A percentile compares a stretch with the other conserved stretches of the same genome.
These are phyloP conservation scores for Tachina grossa DNA, from an alignment of 2,888 invertebrate genomes.

Conservation along the genomic window DNA sequence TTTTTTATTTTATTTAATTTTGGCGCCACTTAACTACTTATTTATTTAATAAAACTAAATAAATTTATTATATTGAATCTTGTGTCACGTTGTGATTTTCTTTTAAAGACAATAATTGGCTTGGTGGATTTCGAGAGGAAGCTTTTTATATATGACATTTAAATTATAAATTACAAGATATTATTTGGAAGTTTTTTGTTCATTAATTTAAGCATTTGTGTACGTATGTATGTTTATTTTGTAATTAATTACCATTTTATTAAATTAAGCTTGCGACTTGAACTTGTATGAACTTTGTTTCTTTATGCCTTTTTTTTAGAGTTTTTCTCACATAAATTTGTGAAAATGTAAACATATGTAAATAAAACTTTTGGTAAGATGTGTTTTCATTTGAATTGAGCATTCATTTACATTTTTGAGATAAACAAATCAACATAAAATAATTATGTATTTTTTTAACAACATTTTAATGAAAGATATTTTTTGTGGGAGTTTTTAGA, in stretches of 20 bases:
- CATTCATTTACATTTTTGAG: constrained; percentile 20
- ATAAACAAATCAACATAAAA: constrained; percentile 12
- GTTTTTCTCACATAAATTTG: constrained; percentile 65
- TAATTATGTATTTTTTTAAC: constrained; percentile 5
- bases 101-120: constrained; percentile 41
- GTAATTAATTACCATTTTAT: constrained; percentile 51
- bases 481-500: neutral
- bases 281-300: constrained; percentile 63
- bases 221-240: neutral
- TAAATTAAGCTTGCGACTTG: constrained; percentile 64
- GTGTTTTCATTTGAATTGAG: constrained; percentile 12
- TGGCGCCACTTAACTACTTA: constrained; percentile 64
- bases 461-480: neutral
- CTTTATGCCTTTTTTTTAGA: neutral
- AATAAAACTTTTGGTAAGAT: constrained; percentile 18
- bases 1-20: constrained; percentile 59
- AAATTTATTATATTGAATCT: constrained; percentile 30
- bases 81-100: constrained; percentile 5
- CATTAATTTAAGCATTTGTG: constrained; percentile 1
- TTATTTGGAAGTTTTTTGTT: constrained; percentile 35
- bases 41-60: constrained; percentile 39
- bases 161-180: constrained; percentile 60
- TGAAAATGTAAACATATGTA: constrained; percentile 34
- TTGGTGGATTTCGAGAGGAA: constrained; percentile 39
- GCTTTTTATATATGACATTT: constrained; percentile 57